A percentile compares a stretch with the other conserved stretches of the same genome.
Conservation (phyloP, 2,113 vertebrate genomes). For the Dipodomys merriami region DNA sequence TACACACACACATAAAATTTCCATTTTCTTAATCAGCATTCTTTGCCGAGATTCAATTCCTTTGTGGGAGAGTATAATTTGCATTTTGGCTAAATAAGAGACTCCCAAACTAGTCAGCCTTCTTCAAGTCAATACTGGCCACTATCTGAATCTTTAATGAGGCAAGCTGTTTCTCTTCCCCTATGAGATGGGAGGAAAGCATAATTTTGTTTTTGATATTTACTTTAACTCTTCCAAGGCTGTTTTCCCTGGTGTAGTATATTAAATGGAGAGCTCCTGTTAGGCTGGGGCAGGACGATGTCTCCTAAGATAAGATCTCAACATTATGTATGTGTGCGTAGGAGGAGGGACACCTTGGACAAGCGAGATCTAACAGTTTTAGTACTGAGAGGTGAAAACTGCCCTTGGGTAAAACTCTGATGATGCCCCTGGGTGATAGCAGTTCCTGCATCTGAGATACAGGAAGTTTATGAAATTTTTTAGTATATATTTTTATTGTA, state of each 20-base stretch:
- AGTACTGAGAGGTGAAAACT: constrained; percentile 31
- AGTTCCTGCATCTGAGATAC: not conserved
- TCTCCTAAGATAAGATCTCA: not conserved
- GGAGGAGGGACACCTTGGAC: not conserved
- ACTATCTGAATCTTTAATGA: constrained; percentile 68
- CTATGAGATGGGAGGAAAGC: not conserved
- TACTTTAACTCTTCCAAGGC: not conserved
- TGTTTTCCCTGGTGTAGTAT: not conserved
- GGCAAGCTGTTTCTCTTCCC: constrained; percentile 63
- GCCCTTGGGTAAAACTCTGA: not conserved
- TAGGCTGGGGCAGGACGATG: not conserved
- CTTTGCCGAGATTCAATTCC: constrained; percentile 54
- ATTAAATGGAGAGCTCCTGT: not conserved
- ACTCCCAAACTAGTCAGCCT: constrained; percentile 55
- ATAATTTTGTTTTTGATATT: constrained; percentile 51
- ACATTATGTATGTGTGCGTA: not conserved
- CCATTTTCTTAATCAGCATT: constrained; percentile 36
- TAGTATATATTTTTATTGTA: too few relatives aligned
- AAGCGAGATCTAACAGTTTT: not conserved
- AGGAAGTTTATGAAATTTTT: constrained; percentile 3
- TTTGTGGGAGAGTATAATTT: constrained; percentile 56
- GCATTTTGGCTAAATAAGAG: constrained; percentile 63
- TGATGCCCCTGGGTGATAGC: not conserved
- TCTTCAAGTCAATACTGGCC: constrained; percentile 28
- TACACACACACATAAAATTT: not conserved